Base-by-base conservation (phyloP, 2,113 vertebrate genomes). In the Saccopteryx bilineata region DNA sequence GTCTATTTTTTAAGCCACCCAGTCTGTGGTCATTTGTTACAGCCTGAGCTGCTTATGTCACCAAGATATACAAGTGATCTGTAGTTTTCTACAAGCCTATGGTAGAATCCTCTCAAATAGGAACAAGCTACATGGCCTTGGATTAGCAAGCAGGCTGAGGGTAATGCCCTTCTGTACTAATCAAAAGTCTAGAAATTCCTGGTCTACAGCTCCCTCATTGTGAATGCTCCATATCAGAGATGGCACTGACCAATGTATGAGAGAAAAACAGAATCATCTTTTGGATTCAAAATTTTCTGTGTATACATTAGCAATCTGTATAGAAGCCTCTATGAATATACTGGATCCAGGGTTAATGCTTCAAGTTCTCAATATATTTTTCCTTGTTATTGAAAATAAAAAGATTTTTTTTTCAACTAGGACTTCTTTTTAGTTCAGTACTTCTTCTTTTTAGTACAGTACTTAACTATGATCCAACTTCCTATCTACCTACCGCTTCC, bases 151-250 rank as follows among this genome's bases (percentile, higher is more conserved):
- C 39, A 52, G 15, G 1, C 28, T 48, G 33, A 72, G 15, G 72
- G 11, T 7, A 94, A 11, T 8, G 19, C 3, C 26, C 15, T 76
- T 82, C 7, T 69, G 7, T 9, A 21, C 80, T 74, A 28, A 39
- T 50, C 9, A 11, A 31, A 80, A 69, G 65, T 1, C n/a, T 66
- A 46, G 19, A 76, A 31, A 2, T 14, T 11, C 8, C 54, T 50
- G 21, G 7, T 39, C n/a, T 80, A 33, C 56, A 50, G 23, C 5
- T 33, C 5, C 23, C 1, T 5, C 1, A 7, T 4, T 61, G 0
- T 56, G 82, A 66, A 54, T 14, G 24, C 4, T 31, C 2, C 3
- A 0, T 28, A 7, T 56, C 76, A 15, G 9, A 86, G 74, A 31
- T 24, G 15, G 19, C 5, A 33, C 23, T 71, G 5, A 52, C 33